Conservation (phyloP, 1,140 invertebrate genomes). For the Heliconius melpomene region DNA sequence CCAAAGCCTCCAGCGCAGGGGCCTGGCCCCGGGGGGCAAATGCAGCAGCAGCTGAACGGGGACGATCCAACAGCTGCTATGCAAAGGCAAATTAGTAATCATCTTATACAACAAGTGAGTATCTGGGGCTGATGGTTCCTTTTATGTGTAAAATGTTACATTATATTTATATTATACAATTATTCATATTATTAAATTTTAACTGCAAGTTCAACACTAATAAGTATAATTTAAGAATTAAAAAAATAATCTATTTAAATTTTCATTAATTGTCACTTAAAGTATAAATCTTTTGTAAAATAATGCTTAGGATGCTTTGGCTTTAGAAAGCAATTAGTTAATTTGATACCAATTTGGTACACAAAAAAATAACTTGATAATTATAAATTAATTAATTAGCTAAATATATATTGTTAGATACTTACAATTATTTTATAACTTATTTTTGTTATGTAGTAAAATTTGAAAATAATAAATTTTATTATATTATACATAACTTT, state of each 20-base stretch:
- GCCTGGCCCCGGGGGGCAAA: slow-evolving; percentile 85
- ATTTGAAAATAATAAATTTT: too few species aligned
- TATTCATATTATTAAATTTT: too few species aligned
- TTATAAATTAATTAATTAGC: not conserved
- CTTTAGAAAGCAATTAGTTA: not conserved
- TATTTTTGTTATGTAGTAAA: too few species aligned
- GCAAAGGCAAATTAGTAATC: slow-evolving; percentile 85
- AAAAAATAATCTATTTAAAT: too few species aligned
- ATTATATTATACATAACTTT: not conserved
- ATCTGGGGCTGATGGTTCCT: slow-evolving; percentile 53
- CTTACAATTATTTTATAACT: not conserved
- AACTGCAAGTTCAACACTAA: too few species aligned
- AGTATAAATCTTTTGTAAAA: not conserved
- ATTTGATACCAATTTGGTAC: not conserved
- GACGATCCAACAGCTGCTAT: slow-evolving; percentile 82
- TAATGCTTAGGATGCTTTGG: not conserved
- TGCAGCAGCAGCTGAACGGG: slow-evolving; percentile 84
- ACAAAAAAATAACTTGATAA: not conserved
- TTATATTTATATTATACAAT: too few species aligned
- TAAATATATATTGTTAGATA: not conserved
- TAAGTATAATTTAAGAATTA: too few species aligned
- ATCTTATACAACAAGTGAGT: slow-evolving; percentile 84
- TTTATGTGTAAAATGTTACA: not conserved
- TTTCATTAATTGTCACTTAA: too few species aligned
- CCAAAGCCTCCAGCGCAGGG: slow-evolving; percentile 88